Conservation (phyloP, 2,113 vertebrate genomes). For the Dicaeum eximium region DNA sequence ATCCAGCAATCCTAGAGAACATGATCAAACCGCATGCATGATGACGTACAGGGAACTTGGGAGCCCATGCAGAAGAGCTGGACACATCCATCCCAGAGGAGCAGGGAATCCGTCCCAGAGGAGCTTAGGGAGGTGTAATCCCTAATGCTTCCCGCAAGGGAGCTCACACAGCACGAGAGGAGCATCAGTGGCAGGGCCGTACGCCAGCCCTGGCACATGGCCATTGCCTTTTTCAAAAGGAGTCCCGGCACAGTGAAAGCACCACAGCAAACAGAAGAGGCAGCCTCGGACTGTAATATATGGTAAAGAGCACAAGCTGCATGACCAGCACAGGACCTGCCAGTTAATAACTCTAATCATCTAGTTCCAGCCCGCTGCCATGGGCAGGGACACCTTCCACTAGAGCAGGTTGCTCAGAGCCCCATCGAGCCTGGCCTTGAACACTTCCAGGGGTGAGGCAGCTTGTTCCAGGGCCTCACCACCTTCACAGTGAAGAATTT, state of each 20-base stretch:
- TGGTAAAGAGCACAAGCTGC: neutral
- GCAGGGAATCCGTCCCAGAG: neutral
- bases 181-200: rapidly evolving
- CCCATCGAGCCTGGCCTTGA: neutral
- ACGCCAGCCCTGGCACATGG: rapidly evolving
- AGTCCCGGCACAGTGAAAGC: neutral
- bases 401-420: neutral
- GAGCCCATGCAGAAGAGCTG: neutral
- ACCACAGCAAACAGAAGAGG: neutral
- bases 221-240: neutral
- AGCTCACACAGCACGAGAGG: neutral
- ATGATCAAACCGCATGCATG: neutral
- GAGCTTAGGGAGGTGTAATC: neutral
- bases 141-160: rapidly evolving
- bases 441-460: neutral
- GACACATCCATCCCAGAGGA: neutral
- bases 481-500: neutral
- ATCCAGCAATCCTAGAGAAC: rapidly evolving
- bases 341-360: neutral
- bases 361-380: neutral
- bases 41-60: neutral
- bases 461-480: neutral
- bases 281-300: neutral
- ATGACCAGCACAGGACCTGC: neutral
- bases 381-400: neutral